Percentiles rank a stretch among this genome's conserved stretches.
Conservation (phyloP, 2,797 vertebrate genomes). For the Poecilia wingei region DNA sequence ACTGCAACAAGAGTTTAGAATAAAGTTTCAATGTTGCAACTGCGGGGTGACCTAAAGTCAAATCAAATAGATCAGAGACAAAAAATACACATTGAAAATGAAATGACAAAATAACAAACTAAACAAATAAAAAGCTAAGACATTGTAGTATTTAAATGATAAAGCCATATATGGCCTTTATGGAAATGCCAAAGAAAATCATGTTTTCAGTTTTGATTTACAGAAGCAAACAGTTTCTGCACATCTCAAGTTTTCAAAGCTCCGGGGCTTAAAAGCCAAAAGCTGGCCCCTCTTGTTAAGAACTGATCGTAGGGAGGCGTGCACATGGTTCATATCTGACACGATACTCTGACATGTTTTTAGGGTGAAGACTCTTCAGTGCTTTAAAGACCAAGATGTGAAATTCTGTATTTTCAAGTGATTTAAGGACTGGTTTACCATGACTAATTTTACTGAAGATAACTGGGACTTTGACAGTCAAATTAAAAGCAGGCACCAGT, state of each 20-base stretch:
- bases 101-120: neutral
- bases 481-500: neutral
- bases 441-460: neutral
- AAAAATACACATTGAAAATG: neutral
- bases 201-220: neutral
- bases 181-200: neutral
- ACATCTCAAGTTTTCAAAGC: neutral
- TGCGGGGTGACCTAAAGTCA: neutral
- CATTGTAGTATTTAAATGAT: neutral
- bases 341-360: neutral
- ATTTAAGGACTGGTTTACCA: neutral
- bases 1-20: neutral
- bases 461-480: neutral
- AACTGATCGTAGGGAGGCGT: neutral
- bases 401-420: neutral
- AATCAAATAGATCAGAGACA: neutral
- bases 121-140: neutral
- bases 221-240: neutral
- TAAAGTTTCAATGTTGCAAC: neutral
- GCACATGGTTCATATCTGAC: neutral
- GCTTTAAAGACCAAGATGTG: neutral
- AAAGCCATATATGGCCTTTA: neutral
- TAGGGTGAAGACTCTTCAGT: neutral
- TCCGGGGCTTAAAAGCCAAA: neutral
- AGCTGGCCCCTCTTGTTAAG: neutral